These are phyloP conservation scores for Scleropages formosus DNA, from an alignment of 2,797 vertebrate genomes.

Conservation along the genomic window DNA sequence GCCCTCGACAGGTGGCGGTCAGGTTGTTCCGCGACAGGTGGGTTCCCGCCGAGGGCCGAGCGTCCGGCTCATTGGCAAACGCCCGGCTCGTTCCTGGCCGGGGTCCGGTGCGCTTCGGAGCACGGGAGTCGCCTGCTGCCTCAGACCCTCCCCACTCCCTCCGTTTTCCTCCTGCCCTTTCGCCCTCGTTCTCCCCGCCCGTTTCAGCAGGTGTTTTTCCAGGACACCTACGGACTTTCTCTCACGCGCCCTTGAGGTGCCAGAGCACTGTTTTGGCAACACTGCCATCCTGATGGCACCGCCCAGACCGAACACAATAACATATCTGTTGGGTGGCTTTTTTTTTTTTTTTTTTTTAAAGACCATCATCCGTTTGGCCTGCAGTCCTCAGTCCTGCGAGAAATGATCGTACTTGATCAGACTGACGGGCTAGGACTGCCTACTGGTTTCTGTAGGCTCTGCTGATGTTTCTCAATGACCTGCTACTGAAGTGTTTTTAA, in stretches of 20 bases:
- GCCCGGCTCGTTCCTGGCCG: too few species aligned
- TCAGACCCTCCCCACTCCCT: not conserved
- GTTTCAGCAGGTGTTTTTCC: not conserved
- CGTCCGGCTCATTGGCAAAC: too few species aligned
- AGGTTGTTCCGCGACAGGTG: too few species aligned
- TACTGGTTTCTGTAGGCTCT: not conserved
- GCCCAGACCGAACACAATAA: not conserved
- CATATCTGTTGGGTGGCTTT: not conserved
- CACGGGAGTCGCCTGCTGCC: not conserved
- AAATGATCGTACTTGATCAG: not conserved
- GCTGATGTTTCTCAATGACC: not conserved
- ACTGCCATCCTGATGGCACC: not conserved
- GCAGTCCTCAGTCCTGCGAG: not conserved
- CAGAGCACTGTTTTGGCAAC: not conserved
- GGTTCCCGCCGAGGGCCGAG: too few species aligned
- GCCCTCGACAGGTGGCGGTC: too few species aligned
- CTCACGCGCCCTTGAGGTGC: not conserved
- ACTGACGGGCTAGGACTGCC: not conserved
- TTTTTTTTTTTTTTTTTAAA: not conserved
- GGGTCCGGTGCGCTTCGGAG: not conserved
- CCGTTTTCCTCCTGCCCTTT: not conserved
- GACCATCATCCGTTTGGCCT: not conserved
- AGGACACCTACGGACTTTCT: not conserved
- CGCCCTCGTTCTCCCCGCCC: too few species aligned
- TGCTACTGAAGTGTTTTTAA: conserved; percentile 1